phyloP scores from a whole-genome alignment of 2,113 vertebrate species.

The Corvus cornix region DNA sequence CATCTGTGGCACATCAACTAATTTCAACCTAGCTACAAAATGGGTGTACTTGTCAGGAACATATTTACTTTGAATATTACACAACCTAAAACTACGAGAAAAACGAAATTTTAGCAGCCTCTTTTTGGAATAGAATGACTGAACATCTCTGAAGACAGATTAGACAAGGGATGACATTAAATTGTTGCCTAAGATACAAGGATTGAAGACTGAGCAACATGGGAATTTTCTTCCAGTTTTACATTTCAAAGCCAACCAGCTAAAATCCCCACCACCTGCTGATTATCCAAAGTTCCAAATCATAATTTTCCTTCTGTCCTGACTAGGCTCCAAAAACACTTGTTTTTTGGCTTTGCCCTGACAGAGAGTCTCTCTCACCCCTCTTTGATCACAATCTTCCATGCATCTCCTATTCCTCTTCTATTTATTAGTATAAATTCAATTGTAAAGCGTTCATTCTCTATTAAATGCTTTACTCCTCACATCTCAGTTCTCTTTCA shows the following conservation, averaged over 20 bases:
- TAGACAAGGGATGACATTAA: background rate
- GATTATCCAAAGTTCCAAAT: background rate
- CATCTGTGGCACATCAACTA: background rate
- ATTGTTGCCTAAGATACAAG: background rate
- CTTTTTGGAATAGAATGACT: background rate
- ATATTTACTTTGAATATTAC: background rate
- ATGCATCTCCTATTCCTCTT: background rate
- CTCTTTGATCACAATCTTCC: background rate
- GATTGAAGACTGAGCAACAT: background rate
- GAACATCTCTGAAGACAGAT: background rate
- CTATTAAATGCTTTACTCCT: background rate
- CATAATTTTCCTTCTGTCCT: background rate
- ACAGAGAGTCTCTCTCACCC: background rate
- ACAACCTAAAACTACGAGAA: background rate
- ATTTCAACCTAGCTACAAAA: background rate
- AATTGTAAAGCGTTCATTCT: background rate
- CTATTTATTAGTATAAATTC: background rate
- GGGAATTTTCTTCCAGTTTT: background rate
- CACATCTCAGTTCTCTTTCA: background rate
- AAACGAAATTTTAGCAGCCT: background rate
- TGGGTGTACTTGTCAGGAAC: background rate
- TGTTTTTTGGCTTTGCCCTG: background rate
- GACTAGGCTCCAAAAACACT: background rate
- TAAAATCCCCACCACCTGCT: background rate
- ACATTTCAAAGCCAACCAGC: background rate